Evolutionary conservation across 1,140 invertebrate genomes (phyloP).

Genomic region (Maconellicoccus hirsutus): DNA sequence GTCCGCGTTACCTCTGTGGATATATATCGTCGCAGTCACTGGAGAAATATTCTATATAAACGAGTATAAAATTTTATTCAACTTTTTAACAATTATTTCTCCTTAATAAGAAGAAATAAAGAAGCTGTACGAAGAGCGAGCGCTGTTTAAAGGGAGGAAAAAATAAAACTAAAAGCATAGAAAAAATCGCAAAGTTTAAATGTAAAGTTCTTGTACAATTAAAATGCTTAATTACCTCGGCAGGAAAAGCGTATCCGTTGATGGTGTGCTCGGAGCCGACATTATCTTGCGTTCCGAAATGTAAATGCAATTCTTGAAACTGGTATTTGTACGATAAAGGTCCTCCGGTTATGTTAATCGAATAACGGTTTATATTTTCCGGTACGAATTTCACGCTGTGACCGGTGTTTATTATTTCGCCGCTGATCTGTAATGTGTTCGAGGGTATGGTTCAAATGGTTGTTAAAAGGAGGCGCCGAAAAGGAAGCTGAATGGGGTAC

Average conservation of each 20-base stretch:
- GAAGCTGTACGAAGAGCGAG: no score
- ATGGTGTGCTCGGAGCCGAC: constrained; percentile 83
- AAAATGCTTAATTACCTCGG: constrained; percentile 57
- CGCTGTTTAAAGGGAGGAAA: background rate
- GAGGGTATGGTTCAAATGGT: no score
- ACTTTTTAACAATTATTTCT: background rate
- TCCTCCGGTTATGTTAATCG: constrained; percentile 84
- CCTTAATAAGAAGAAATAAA: background rate
- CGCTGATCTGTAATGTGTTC: constrained; percentile 53
- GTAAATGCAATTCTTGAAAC: constrained; percentile 80
- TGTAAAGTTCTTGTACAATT: constrained; percentile 6
- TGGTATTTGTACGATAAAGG: constrained; percentile 91
- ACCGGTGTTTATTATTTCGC: constrained; percentile 78
- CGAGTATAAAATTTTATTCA: background rate
- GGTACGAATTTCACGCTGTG: constrained; percentile 87
- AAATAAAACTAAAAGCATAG: background rate
- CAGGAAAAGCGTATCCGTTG: constrained; percentile 81
- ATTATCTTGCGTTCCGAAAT: constrained; percentile 74
- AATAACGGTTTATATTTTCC: constrained; percentile 61
- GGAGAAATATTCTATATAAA: background rate
- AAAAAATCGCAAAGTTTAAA: background rate
- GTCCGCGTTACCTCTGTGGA: no score
- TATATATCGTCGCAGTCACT: no score
- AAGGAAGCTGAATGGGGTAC: no score
- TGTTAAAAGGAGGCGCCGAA: no score